Conservation (phyloP, 2,888 invertebrate genomes). For the Maniola hyperantus region DNA sequence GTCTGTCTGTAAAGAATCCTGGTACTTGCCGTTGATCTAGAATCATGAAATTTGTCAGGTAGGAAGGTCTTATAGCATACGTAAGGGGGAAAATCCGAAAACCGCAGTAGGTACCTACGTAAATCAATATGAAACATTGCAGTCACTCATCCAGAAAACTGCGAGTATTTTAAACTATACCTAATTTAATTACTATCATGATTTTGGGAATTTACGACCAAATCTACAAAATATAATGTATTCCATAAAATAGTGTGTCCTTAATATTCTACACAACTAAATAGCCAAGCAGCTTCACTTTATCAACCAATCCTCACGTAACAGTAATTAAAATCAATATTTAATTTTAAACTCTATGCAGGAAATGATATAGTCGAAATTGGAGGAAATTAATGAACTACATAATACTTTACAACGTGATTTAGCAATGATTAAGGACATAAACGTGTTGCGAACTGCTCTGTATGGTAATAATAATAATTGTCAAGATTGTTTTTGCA, state of each 20-base stretch:
- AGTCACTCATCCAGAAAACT: too few species aligned
- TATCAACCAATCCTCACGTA: not conserved
- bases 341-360: constrained; percentile 12
- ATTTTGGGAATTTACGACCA: too few species aligned
- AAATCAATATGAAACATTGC: too few species aligned
- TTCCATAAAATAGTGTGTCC: not conserved
- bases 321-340: not conserved
- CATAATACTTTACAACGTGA: constrained; percentile 23
- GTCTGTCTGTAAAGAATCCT: too few species aligned
- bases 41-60: too few species aligned
- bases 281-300: constrained; percentile 11
- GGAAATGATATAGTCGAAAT: not conserved
- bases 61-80: too few species aligned
- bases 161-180: too few species aligned
- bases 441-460: constrained; percentile 39
- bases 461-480: constrained; percentile 36
- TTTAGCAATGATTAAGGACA: constrained; percentile 37
- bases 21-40: too few species aligned
- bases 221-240: not conserved
- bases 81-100: too few species aligned
- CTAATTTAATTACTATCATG: too few species aligned
- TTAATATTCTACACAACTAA: constrained; percentile 3
- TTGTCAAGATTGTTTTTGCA: constrained; percentile 40
- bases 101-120: too few species aligned
- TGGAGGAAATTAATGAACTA: not conserved